These are phyloP conservation scores for Macquaria australasica DNA, from an alignment of 2,113 vertebrate species.

Conservation along the genomic window DNA sequence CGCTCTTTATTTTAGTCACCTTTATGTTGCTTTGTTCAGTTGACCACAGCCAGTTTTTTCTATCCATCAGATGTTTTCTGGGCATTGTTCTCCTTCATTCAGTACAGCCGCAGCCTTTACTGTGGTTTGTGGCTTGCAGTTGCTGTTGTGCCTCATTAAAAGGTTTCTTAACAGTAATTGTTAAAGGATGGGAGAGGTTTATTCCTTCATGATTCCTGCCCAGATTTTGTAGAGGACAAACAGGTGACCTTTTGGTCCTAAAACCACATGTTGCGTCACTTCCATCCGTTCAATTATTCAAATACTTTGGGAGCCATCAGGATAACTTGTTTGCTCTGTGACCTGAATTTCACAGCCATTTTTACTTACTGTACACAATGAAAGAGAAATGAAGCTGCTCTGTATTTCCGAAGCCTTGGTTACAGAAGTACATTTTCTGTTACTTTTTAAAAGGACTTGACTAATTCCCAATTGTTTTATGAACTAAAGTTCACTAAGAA, in stretches of 20 bases:
- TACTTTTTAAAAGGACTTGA: too few species aligned
- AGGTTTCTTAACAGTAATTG: background rate
- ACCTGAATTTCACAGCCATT: background rate
- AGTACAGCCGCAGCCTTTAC: background rate
- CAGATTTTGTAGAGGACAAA: background rate
- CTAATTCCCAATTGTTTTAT: too few species aligned
- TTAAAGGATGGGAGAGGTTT: slow-evolving; percentile 7
- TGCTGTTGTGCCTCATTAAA: background rate
- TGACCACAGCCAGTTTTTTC: background rate
- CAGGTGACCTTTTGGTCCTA: background rate
- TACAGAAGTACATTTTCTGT: too few species aligned
- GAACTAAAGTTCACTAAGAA: background rate
- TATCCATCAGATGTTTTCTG: too few species aligned
- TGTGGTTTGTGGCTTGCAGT: slow-evolving; percentile 1
- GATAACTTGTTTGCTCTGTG: background rate
- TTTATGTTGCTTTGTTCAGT: background rate
- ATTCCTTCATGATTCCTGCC: background rate
- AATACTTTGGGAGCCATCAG: background rate
- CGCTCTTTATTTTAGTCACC: background rate
- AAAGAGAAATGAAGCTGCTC: background rate
- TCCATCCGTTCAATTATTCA: background rate
- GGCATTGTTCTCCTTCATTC: background rate
- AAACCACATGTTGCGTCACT: background rate
- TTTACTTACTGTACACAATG: background rate
- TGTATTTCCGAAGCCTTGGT: background rate